Percentiles rank a stretch among this genome's conserved stretches.
These are phyloP conservation scores for Mesochorus sp. DNA, from an alignment of 2,888 invertebrate genomes.

Conservation along the genomic window DNA sequence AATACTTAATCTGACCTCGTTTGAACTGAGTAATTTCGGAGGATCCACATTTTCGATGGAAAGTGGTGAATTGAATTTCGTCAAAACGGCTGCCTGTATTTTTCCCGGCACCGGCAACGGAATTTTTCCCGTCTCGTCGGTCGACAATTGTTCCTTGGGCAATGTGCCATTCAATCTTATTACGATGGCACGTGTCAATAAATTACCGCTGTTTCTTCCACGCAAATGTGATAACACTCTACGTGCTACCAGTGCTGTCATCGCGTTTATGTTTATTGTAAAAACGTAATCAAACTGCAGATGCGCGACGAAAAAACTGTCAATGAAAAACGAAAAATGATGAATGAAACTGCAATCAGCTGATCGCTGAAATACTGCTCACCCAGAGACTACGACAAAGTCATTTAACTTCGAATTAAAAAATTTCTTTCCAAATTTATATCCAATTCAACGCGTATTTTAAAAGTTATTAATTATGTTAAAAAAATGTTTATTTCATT, in stretches of 20 bases:
- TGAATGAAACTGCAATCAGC: too few relatives aligned
- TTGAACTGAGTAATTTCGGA: conserved; percentile 81
- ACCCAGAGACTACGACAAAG: too few relatives aligned
- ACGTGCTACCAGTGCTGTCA: conserved; percentile 50
- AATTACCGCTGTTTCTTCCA: conserved; percentile 38
- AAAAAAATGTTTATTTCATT: too few relatives aligned
- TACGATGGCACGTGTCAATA: conserved; percentile 28
- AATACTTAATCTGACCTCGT: conserved; percentile 77
- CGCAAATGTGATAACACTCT: conserved; percentile 51
- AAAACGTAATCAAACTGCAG: too few relatives aligned
- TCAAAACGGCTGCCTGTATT: conserved; percentile 83
- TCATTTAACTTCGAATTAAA: too few relatives aligned
- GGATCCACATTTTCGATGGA: conserved; percentile 82
- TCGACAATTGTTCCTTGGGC: conserved; percentile 47
- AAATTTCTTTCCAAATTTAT: too few relatives aligned
- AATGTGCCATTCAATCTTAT: conserved; percentile 55
- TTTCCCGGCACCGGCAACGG: conserved; percentile 68
- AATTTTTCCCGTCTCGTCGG: conserved; percentile 54
- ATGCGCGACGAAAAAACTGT: conserved; percentile 9
- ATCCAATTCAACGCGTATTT: too few relatives aligned
- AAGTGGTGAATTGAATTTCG: conserved; percentile 83
- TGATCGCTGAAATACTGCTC: too few relatives aligned
- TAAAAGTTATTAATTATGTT: too few relatives aligned
- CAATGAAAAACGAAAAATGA: conserved; percentile 21
- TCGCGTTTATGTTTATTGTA: conserved; percentile 12